Base-by-base conservation (phyloP, 2,888 invertebrate species). In the Trisateles emortualis region DNA sequence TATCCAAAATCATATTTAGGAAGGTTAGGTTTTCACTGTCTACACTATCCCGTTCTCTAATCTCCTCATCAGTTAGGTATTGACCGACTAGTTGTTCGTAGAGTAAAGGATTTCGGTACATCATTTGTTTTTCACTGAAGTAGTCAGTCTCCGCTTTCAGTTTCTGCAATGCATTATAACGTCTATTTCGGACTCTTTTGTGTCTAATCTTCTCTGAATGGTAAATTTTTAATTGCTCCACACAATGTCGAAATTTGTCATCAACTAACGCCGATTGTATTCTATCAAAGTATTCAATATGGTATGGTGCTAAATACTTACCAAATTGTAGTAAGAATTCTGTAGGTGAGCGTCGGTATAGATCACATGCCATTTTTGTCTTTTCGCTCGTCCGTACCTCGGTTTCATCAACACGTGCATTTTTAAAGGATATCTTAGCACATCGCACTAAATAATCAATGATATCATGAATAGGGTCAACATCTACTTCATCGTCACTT, bases 61-160 rank as follows among this genome's bases (percentile, higher is more conserved):
- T 95, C 81, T 98, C 97, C 24, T 95, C 95, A 52, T 96, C 95
- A 1, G 96, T 95, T 64, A 98, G 85, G 84, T 96, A 98, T 75
- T 96, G 96, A 0, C 98, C 99, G 36, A 99, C 94, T 66, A 99
- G 90, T 75, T 98, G 96, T 63, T 99, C 97, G 87, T 97, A 99
- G 0, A 99, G 87, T 46, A 97, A 92, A 0, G 99, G 99, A 84
- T 98, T 97, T 55, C 99, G 91, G 67, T 95, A 95, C 95, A 98
- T 97, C 99, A 99, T 99, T 92, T 98, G 97, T 56, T 95, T 95
- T 83, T 99, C 98, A 80, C 96, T 96, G 77, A 99, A 99, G 86
- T 98, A 99, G 67, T 94, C 93, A 9, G 95, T 94, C 61, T 95
- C 94, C 44, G 94, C 88, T 32, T 96, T 91, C 63, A 98, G 84